phyloP scores from a whole-genome alignment of 2,797 vertebrate genomes.

The Acanthiza pusilla region DNA sequence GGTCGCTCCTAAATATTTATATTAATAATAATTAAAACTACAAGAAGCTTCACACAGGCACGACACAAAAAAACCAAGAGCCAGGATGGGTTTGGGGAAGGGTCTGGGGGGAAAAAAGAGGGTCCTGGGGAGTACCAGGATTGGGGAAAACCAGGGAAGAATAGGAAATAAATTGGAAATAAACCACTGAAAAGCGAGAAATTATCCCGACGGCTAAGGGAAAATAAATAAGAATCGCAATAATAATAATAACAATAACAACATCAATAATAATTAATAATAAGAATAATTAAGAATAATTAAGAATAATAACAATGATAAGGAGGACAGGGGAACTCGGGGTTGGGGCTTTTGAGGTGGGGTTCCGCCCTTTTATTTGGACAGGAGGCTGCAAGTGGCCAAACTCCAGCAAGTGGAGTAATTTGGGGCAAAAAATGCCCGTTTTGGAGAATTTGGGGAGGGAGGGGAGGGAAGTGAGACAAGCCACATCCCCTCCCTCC shows the following conservation, averaged over 20 bases:
- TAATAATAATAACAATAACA: neutral
- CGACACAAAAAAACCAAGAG: neutral
- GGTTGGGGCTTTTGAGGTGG: neutral
- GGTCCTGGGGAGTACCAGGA: neutral
- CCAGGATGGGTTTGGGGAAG: neutral
- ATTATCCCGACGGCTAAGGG: neutral
- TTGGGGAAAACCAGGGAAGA: neutral
- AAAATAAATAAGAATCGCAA: neutral
- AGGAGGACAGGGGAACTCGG: neutral
- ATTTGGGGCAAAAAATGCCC: neutral
- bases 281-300: neutral
- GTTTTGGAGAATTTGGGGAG: neutral
- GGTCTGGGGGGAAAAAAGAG: neutral
- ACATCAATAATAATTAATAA: neutral
- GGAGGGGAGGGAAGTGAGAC: neutral
- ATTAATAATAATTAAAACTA: constrained; percentile 9
- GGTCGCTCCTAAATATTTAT: neutral
- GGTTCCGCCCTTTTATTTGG: neutral
- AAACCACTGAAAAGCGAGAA: neutral
- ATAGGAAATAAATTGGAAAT: neutral
- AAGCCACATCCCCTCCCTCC: neutral
- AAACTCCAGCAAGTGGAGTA: neutral
- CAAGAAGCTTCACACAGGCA: neutral
- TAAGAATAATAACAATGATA: neutral
- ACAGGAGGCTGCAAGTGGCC: neutral